These are phyloP conservation scores for Magallana gigas DNA, from an alignment of 1,140 invertebrate species.

Conservation along the genomic window DNA sequence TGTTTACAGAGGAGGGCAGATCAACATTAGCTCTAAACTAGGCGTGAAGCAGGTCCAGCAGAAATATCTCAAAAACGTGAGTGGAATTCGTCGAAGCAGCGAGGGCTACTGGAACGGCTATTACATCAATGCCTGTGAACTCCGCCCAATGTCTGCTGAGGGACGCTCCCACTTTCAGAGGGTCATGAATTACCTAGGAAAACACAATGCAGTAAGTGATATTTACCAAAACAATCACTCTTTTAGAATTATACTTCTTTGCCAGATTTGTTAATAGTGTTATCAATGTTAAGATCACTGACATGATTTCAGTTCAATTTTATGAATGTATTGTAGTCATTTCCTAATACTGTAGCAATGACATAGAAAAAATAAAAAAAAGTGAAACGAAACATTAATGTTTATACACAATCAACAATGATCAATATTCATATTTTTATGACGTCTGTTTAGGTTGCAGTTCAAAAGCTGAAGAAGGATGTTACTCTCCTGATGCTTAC, in stretches of 20 bases:
- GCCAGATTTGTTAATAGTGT: too few relatives aligned
- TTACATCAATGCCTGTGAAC: constrained; percentile 63
- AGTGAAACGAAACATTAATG: too few relatives aligned
- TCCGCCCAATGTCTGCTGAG: constrained; percentile 55
- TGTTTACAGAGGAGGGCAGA: constrained; percentile 56
- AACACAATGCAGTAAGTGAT: constrained; percentile 62
- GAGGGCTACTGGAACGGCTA: constrained; percentile 59
- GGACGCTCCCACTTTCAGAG: constrained; percentile 60
- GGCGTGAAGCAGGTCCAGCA: constrained; percentile 47
- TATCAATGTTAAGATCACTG: too few relatives aligned
- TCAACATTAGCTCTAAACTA: constrained; percentile 60
- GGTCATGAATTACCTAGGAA: constrained; percentile 63
- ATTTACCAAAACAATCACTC: neutral
- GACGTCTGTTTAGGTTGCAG: constrained; percentile 53
- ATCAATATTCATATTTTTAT: neutral
- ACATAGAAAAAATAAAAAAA: too few relatives aligned
- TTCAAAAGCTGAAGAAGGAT: constrained; percentile 60
- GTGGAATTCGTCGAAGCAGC: constrained; percentile 44
- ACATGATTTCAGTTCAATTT: too few relatives aligned
- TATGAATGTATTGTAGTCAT: too few relatives aligned
- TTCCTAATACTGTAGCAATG: too few relatives aligned
- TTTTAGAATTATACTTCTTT: too few relatives aligned
- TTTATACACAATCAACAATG: neutral
- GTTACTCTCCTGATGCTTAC: constrained; percentile 57
- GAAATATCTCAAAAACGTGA: constrained; percentile 59